phyloP scores from a whole-genome alignment of 2,113 vertebrate genomes.

The Microcebus murinus region DNA sequence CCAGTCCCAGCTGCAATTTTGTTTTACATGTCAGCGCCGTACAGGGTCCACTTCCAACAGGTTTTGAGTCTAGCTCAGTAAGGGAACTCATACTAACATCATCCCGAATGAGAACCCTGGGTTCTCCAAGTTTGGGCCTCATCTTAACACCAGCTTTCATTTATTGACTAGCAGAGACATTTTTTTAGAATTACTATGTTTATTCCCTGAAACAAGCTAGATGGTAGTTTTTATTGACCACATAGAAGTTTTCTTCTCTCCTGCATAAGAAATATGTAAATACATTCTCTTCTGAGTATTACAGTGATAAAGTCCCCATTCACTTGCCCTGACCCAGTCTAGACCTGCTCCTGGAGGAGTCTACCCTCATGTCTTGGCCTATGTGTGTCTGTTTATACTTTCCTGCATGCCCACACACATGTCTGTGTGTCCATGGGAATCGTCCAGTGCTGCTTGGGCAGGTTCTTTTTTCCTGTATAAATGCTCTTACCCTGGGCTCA shows the following conservation, averaged over 20 bases:
- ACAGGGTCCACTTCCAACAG: background rate
- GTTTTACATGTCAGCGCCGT: background rate
- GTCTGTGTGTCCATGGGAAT: background rate
- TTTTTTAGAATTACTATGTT: background rate
- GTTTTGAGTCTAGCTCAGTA: background rate
- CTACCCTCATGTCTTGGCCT: background rate
- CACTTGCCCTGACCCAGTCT: background rate
- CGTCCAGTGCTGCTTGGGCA: background rate
- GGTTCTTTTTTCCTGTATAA: background rate
- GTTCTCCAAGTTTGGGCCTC: background rate
- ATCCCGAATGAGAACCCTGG: background rate
- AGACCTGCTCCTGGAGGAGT: background rate
- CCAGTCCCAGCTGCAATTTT: background rate
- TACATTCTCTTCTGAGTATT: conserved; percentile 32
- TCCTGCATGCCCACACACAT: background rate
- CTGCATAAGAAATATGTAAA: conserved; percentile 23
- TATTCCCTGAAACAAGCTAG: conserved; percentile 31
- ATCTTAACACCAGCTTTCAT: background rate
- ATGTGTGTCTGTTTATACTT: background rate
- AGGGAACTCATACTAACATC: background rate
- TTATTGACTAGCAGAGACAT: background rate
- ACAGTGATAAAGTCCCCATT: background rate
- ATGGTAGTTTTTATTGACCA: conserved; percentile 14
- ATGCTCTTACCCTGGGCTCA: background rate
- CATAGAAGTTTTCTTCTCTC: conserved; percentile 43